Evolutionary conservation across 2,113 vertebrate genomes (phyloP), one percentile per base, ranked within the genome.

Genomic region (Merops nubicus): DNA sequence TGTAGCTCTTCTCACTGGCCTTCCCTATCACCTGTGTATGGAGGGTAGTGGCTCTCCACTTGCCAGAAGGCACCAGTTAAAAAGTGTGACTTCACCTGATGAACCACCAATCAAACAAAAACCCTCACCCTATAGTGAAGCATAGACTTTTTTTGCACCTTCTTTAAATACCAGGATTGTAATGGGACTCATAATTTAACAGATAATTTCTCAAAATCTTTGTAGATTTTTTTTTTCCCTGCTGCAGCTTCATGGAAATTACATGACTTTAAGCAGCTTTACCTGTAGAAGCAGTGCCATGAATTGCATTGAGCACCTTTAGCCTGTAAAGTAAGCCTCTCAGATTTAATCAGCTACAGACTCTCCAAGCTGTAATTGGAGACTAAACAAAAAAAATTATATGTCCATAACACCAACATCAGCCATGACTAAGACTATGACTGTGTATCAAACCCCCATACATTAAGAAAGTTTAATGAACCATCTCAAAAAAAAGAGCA

Each of bases 101-200:
- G 20, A 57, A 51, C 38, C 28, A 51, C 13, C 0, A 3, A 48
- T 28, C 22, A 60, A 23, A 4, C 1, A 40, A 48, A 54, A 31
- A n/a, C 1, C 15, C 6, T 2, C 23, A 36, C 2, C 8, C 33
- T 15, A 51, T 5, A 5, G 7, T 19, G 11, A 9, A 51, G 2
- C 5, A 2, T 4, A 50, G 20, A 1, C 4, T 60, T 36, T 64
- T 48, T 75, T 14, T 21, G 1, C 5, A 14, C 16, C 15, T 31
- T 63, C 42, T 36, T 72, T 73, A 83, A 76, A 43, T 2, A 1
- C 2, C 7, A 73, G 36, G 69, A 23, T 6, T 62, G 6, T 38
- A 73, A 43, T 8, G 8, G 8, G 3, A 88, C 56, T 31, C 2
- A 68, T 60, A 73, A 83, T 17, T 72, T 40, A 59, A n/a, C 10